Evolutionary conservation across 1,140 invertebrate species (phyloP).

Genomic region (Meloidogyne floridensis): DNA sequence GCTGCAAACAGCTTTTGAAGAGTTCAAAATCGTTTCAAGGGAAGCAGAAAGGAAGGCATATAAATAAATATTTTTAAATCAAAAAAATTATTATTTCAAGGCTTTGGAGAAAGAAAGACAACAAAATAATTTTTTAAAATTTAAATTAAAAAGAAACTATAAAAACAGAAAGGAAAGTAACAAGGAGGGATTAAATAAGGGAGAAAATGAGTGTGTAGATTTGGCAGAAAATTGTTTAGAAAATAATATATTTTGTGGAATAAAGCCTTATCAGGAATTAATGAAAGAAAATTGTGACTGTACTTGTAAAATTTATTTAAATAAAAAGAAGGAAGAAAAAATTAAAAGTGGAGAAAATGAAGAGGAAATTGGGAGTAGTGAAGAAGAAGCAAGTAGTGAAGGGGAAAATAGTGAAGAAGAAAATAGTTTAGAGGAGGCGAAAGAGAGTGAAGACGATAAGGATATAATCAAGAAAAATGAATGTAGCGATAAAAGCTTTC

Average conservation of each 20-base stretch:
- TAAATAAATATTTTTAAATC: neutral
- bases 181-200: neutral
- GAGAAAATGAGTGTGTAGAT: slow-evolving; percentile 12
- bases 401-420: neutral
- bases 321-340: slow-evolving; percentile 7
- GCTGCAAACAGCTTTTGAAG: neutral
- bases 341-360: neutral
- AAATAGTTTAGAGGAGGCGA: neutral
- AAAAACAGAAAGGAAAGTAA: neutral
- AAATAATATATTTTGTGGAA: slow-evolving; percentile 22
- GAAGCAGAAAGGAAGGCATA: neutral
- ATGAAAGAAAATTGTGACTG: slow-evolving; percentile 22
- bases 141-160: neutral
- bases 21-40: neutral
- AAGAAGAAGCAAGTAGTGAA: neutral
- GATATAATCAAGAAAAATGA: neutral
- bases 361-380: neutral
- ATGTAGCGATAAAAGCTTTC: slow-evolving; percentile 15
- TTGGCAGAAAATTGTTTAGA: slow-evolving; percentile 21
- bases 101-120: neutral
- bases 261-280: neutral
- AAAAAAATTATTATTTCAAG: neutral
- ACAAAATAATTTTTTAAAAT: neutral
- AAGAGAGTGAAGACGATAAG: neutral
- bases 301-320: slow-evolving; percentile 11